Percentiles rank a stretch among this genome's conserved stretches.
Evolutionary conservation across 2,797 vertebrate species (phyloP).

Genomic region (Anabacerthia variegaticeps): DNA sequence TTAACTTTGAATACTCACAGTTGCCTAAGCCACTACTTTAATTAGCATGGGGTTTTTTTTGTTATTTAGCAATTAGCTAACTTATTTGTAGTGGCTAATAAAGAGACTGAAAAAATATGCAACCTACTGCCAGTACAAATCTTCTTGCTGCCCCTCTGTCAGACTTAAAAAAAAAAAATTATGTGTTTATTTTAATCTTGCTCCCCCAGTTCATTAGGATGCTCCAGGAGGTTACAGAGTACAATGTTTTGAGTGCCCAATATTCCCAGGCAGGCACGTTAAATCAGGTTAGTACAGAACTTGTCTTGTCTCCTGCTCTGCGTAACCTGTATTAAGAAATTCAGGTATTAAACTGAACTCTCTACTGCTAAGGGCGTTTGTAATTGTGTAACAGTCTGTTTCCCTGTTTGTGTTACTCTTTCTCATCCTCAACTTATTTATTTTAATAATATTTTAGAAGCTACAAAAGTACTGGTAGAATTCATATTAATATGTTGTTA

Average conservation of each 20-base stretch:
- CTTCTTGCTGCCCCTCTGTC: background rate
- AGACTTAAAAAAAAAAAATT: background rate
- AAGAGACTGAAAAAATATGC: slow-evolving; percentile 1
- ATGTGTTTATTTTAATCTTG: background rate
- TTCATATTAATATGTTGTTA: background rate
- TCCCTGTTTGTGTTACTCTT: background rate
- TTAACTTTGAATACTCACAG: slow-evolving; percentile 40
- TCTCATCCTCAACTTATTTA: background rate
- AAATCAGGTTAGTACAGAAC: background rate
- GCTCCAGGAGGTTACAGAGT: background rate
- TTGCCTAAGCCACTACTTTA: slow-evolving; percentile 52
- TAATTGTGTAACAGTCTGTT: background rate
- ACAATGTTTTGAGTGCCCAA: background rate
- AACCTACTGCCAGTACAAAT: background rate
- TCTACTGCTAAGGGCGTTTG: background rate
- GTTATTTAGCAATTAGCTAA: slow-evolving; percentile 57
- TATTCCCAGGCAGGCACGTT: background rate
- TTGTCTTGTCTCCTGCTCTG: background rate
- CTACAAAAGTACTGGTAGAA: background rate
- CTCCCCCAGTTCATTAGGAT: background rate
- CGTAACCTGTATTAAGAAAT: background rate
- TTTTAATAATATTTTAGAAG: slow-evolving; percentile 56
- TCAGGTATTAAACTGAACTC: background rate
- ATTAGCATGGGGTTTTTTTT: slow-evolving; percentile 35
- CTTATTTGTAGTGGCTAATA: slow-evolving; percentile 43